Evolutionary conservation across 2,888 invertebrate species (phyloP).

Genomic region (Emmelina monodactyla): DNA sequence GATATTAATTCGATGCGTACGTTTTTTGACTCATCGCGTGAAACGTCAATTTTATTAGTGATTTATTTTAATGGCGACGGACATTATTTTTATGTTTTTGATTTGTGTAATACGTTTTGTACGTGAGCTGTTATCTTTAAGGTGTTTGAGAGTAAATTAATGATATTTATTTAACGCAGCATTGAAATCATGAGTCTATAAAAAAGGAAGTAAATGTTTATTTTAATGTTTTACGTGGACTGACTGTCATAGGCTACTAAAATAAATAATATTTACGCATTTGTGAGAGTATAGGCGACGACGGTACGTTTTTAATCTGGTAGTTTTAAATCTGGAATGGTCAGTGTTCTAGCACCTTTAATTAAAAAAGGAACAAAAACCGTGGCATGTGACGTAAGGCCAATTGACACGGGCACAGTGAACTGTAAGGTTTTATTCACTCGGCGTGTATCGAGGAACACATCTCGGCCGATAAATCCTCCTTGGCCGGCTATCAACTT

Average conservation of each 20-base stretch:
- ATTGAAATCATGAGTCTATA: too few relatives aligned
- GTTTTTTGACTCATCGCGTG: conserved; percentile 43
- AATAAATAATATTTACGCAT: too few relatives aligned
- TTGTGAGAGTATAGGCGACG: too few relatives aligned
- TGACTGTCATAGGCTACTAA: too few relatives aligned
- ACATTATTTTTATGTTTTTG: conserved; percentile 24
- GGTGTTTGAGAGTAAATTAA: conserved; percentile 5
- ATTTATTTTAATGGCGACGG: conserved; percentile 34
- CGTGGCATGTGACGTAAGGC: too few relatives aligned
- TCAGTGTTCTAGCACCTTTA: too few relatives aligned
- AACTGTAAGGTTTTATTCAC: conserved; percentile 17
- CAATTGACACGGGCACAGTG: conserved; percentile 2
- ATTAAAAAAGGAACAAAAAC: too few relatives aligned
- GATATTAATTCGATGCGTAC: conserved; percentile 45
- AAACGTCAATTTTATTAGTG: conserved; percentile 56
- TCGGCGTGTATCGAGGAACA: conserved; percentile 36
- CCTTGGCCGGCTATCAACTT: conserved; percentile 42
- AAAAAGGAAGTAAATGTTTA: too few relatives aligned
- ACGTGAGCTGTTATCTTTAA: conserved; percentile 13
- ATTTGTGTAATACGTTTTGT: conserved; percentile 36
- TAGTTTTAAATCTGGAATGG: too few relatives aligned
- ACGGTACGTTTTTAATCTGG: too few relatives aligned
- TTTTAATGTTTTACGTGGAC: too few relatives aligned
- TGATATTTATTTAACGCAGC: not conserved
- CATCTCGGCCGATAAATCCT: conserved; percentile 56